Conservation (phyloP, 2,113 vertebrate species). For the Camelus dromedarius region DNA sequence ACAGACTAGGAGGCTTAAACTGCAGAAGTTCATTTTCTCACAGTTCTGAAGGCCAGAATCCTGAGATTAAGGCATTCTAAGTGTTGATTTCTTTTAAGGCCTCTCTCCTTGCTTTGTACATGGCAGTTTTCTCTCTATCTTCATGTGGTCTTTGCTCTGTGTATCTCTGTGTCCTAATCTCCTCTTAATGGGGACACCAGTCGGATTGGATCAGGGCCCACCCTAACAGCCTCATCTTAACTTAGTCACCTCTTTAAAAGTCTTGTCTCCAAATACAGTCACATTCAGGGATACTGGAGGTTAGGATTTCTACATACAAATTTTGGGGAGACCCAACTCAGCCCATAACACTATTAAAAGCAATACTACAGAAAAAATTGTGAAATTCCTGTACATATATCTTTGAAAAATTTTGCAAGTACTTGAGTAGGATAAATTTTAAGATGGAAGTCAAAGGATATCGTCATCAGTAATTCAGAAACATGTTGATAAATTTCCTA, state of each 20-base stretch:
- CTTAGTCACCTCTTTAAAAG: background rate
- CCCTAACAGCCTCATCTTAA: background rate
- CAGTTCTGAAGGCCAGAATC: background rate
- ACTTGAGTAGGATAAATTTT: background rate
- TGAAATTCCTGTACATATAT: background rate
- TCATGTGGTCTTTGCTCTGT: background rate
- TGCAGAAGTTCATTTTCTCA: slow-evolving; percentile 20
- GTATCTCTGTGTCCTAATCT: background rate
- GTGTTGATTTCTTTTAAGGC: background rate
- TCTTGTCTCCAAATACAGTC: background rate
- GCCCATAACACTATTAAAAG: background rate
- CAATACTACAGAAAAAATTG: background rate
- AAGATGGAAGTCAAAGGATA: background rate
- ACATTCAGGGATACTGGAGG: background rate
- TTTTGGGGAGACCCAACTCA: background rate
- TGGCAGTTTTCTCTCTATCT: background rate
- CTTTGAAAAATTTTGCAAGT: background rate
- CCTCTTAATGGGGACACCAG: background rate
- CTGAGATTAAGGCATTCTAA: background rate
- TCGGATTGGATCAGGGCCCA: background rate
- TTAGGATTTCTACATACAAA: background rate
- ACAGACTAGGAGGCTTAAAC: background rate
- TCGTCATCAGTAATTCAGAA: background rate
- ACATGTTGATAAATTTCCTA: background rate
- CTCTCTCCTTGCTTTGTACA: background rate